phyloP scores from a whole-genome alignment of 2,113 vertebrate genomes.

The Otis tarda region DNA sequence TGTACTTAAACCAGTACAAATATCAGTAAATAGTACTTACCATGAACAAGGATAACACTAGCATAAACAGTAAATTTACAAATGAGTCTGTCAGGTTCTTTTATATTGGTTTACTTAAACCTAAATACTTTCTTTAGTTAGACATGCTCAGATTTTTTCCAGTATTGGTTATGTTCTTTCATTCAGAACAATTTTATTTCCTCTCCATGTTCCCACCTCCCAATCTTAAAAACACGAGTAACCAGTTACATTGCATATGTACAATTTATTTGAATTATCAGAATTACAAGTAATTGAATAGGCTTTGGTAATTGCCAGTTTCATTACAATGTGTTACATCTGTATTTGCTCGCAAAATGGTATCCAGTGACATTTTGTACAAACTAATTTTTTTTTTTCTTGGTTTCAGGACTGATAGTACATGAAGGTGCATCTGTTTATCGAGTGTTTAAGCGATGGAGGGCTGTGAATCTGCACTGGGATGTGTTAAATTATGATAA shows the following conservation, averaged over 20 bases:
- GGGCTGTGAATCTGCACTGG: slow-evolving; percentile 94
- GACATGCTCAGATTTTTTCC: not conserved
- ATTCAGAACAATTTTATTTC: not conserved
- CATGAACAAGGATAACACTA: not conserved
- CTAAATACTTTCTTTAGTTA: not conserved
- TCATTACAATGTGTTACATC: not conserved
- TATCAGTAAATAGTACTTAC: not conserved
- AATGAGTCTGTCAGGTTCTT: not conserved
- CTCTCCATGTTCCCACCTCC: not conserved
- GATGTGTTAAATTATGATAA: slow-evolving; percentile 92
- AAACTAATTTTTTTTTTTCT: not conserved
- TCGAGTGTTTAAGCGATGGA: slow-evolving; percentile 92
- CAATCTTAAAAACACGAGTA: not conserved
- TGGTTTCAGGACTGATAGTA: slow-evolving; percentile 83
- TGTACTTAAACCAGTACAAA: not conserved
- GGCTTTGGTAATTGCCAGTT: not conserved
- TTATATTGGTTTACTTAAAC: not conserved
- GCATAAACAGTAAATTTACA: not conserved
- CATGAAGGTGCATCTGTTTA: slow-evolving; percentile 96
- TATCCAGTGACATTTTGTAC: not conserved
- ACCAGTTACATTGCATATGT: not conserved
- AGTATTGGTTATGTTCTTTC: not conserved
- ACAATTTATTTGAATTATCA: not conserved
- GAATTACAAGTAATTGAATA: not conserved
- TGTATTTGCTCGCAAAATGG: not conserved